A percentile compares a stretch with the other conserved stretches of the same genome.
phyloP scores from a whole-genome alignment of 2,113 vertebrate genomes.

The Smithornis capensis region DNA sequence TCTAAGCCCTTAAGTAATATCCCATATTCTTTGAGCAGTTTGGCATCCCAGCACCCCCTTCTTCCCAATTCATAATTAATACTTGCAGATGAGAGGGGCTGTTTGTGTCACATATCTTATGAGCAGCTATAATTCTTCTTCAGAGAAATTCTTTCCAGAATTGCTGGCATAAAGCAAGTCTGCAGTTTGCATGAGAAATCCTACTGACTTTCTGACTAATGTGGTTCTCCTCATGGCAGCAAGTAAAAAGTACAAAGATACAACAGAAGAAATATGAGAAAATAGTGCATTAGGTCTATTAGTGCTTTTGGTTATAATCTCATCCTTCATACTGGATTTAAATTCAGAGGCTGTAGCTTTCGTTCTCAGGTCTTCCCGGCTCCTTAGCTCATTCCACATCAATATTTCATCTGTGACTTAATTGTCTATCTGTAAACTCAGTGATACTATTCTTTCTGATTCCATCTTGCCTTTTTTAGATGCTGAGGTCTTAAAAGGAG shows the following conservation, averaged over 20 bases:
- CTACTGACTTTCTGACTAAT: not conserved
- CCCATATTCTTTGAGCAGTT: not conserved
- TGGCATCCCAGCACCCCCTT: not conserved
- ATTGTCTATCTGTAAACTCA: not conserved
- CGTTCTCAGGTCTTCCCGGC: not conserved
- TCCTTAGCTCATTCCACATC: not conserved
- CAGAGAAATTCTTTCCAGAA: conserved; percentile 1
- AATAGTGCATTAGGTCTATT: not conserved
- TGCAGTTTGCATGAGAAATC: not conserved
- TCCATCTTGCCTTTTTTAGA: not conserved
- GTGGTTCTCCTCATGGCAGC: not conserved
- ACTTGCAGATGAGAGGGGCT: not conserved
- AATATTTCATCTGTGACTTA: not conserved
- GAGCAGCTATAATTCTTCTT: not conserved
- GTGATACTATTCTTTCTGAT: not conserved
- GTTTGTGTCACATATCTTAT: conserved; percentile 1
- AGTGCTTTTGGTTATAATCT: not conserved
- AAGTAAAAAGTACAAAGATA: not conserved
- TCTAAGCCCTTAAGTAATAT: not conserved
- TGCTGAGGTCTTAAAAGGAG: not conserved
- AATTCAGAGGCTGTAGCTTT: not conserved
- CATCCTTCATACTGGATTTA: not conserved
- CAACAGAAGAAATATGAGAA: not conserved
- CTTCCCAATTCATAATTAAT: not conserved
- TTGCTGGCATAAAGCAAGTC: not conserved